Conservation (phyloP, 2,113 vertebrate genomes). For the Pollimyrus isidori region DNA sequence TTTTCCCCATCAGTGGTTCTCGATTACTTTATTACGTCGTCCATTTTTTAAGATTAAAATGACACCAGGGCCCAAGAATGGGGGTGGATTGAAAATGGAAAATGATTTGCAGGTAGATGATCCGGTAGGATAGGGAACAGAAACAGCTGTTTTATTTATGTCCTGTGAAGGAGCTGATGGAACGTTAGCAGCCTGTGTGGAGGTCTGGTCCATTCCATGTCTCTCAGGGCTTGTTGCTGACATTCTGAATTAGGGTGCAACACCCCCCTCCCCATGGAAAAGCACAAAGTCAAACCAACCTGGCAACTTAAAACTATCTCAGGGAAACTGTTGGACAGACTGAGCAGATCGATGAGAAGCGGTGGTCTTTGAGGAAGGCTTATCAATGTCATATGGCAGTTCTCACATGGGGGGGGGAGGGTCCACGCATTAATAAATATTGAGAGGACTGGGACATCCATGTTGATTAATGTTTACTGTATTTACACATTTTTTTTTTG, state of each 20-base stretch:
- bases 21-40: not conserved
- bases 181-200: not conserved
- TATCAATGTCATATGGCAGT: not conserved
- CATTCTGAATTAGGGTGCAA: not conserved
- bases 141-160: not conserved
- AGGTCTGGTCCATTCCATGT: not conserved
- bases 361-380: not conserved
- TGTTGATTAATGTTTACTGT: not conserved
- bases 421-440: not conserved
- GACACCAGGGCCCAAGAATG: not conserved
- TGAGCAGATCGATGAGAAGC: not conserved
- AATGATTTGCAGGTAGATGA: not conserved
- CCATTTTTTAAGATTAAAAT: not conserved
- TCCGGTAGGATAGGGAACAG: not conserved
- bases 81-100: not conserved
- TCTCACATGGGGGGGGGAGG: not conserved
- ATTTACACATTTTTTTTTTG: not conserved
- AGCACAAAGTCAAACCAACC: not conserved
- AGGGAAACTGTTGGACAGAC: not conserved
- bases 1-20: not conserved
- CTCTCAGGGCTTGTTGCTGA: not conserved
- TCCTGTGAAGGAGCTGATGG: not conserved
- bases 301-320: not conserved
- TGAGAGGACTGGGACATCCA: not conserved
- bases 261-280: not conserved